phyloP scores from a whole-genome alignment of 1,140 invertebrate species.

The Gonioctena quinquepunctata region DNA sequence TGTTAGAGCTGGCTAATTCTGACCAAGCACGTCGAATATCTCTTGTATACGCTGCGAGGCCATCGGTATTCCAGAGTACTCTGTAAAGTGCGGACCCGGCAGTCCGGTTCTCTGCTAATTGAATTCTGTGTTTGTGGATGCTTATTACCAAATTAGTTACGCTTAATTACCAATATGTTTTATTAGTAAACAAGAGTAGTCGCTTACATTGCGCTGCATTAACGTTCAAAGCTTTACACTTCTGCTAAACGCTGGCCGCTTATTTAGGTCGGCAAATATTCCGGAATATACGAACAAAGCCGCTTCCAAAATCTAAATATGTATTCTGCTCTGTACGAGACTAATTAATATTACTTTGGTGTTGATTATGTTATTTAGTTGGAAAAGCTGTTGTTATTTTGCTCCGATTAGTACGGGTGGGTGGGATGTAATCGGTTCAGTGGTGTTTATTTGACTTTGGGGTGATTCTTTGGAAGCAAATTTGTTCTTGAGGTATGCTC shows the following conservation, averaged over 20 bases:
- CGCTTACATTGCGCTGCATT: conserved; percentile 51
- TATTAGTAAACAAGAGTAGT: conserved; percentile 54
- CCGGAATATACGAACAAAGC: conserved; percentile 11
- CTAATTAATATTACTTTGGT: conserved; percentile 18
- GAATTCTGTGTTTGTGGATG: conserved; percentile 57
- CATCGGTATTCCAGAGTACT: not conserved
- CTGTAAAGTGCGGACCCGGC: conserved; percentile 8
- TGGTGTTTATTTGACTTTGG: no score
- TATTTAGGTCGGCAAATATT: conserved; percentile 4
- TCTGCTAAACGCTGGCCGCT: conserved; percentile 14
- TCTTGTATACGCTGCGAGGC: not conserved
- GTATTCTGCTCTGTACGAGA: conserved; percentile 13
- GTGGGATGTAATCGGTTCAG: no score
- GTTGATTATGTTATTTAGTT: conserved; percentile 18
- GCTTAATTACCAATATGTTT: conserved; percentile 57
- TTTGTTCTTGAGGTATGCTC: no score
- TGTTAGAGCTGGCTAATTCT: not conserved
- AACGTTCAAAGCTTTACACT: conserved; percentile 50
- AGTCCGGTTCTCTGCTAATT: conserved; percentile 48
- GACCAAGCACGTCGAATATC: not conserved
- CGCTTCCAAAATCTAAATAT: conserved; percentile 9
- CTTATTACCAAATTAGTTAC: conserved; percentile 58
- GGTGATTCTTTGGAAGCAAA: no score
- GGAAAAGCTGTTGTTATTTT: conserved; percentile 8
- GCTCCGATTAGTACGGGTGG: not conserved